These are phyloP conservation scores for Danio tinwini DNA, from an alignment of 2,797 vertebrate genomes.

Conservation along the genomic window DNA sequence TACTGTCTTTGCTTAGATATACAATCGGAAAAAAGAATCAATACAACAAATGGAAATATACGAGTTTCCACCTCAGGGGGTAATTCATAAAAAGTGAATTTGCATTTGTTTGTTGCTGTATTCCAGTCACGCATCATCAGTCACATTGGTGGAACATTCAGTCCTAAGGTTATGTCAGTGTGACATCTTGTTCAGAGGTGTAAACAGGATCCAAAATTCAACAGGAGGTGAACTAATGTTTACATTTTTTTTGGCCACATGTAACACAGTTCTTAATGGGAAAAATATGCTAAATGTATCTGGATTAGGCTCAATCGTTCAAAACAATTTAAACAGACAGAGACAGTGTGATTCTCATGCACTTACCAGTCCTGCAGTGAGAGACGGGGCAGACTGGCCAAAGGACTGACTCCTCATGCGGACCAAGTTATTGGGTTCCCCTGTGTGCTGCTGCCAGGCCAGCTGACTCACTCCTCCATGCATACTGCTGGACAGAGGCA, in stretches of 20 bases:
- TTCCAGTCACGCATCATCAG: background rate
- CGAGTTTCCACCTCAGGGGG: background rate
- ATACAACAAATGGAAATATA: background rate
- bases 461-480: conserved; percentile 88
- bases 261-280: background rate
- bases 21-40: background rate
- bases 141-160: background rate
- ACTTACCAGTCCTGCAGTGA: conserved; percentile 93
- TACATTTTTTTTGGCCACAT: background rate
- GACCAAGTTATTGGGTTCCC: conserved; percentile 90
- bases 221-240: background rate
- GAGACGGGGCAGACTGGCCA: conserved; percentile 94
- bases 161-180: background rate
- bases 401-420: conserved; percentile 93
- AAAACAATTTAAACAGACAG: background rate
- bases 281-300: background rate
- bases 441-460: conserved; percentile 81
- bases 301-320: background rate
- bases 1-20: background rate
- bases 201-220: background rate
- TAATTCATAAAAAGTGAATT: background rate
- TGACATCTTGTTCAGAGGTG: background rate
- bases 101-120: background rate
- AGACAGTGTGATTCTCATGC: background rate
- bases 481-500: conserved; percentile 90